Base-by-base conservation (phyloP, 2,113 vertebrate genomes). In the Sprattus sprattus region DNA sequence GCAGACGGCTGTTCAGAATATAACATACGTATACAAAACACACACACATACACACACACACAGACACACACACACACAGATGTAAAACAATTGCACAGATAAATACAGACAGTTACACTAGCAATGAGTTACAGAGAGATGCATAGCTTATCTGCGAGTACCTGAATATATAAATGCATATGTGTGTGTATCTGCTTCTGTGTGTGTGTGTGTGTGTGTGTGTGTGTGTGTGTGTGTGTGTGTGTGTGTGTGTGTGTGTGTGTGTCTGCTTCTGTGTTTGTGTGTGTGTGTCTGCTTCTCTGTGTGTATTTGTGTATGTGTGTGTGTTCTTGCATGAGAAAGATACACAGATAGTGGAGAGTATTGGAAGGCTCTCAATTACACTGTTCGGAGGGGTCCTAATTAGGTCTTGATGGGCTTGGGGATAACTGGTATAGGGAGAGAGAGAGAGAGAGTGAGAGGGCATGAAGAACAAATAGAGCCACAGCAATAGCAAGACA, bases 381-480 rank as follows among this genome's bases (percentile, higher is more conserved):
- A 6, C 57, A 64, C 57, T n/a, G 6, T 13, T 83, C 82, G 28
- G 75, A 39, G 85, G 44, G 86, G 81, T 64, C 32, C 1, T 67
- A 85, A 88, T 88, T 81, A 47, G 64, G 0, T 52, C 67, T 20
- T 80, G 84, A 89, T 89, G 89, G 87, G 75, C 64, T 82, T 6
- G 75, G 49, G 52, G n/a, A 16, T 89, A 87, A 89, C n/a, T 89
- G 81, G 85, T 83, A 82, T 57, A 4, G 44, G 87, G 80, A 83
- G 45, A 4, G 20, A 81, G 3, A 44, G 16, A 67, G 80, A 81
- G 22, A 45, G 75, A 18, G 50, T 18, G 15, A 54, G 16, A 18
- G 50, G 16, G 16, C 1, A 54, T 54, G 50, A 0, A 13, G 18
- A 3, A 54, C 50, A 54, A 54, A 18, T 15, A 18, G 16, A 54